Evolutionary conservation across 2,888 invertebrate genomes (phyloP), one percentile per base, ranked within the genome.

Genomic region (Eustalomyia histrio): DNA sequence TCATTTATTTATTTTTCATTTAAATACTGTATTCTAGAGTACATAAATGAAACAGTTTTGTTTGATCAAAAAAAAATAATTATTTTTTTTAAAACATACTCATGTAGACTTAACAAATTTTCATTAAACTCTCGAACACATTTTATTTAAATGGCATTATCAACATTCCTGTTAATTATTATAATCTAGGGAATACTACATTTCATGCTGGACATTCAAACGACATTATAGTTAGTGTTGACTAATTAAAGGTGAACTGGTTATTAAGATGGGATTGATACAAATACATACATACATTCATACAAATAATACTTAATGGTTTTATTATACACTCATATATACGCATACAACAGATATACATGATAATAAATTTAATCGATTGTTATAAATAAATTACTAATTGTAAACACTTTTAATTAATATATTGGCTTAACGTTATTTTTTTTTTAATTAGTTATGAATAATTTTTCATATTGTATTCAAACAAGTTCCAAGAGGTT

Each of bases 141-240:
- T 58, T 60, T 21, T 39, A 39, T 39, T 33, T 68, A 75, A 57
- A 63, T 61, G 58, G 64, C 9, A 58, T 24, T 12, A 18, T 39
- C 63, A 64, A 76, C 52, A 69, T 71, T 71, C 64, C 50, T 58
- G 57, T 71, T 64, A 14, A 50, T 64, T 33, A 39, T 39, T n/a
- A 17, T 29, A 47, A 55, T 55, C 47, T 52, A 60, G 64, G 58
- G 57, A 52, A 60, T 53, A 52, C n/a, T 18, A 33, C 17, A 39
- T 16, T 50, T 50, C 16, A 69, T 69, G 14, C 24, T n/a, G 16
- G 17, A 50, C 50, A 50, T 50, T 50, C 17, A 17, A 17, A 50
- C 50, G 8, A 50, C 8, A 17, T 17, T 5, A 16, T 17, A 17
- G 29, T 29, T 29, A 29, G 6, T 29, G 29, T 29, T 29, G 29